Evolutionary conservation across 2,113 vertebrate species (phyloP).

Genomic region (Dipodomys ordii): DNA sequence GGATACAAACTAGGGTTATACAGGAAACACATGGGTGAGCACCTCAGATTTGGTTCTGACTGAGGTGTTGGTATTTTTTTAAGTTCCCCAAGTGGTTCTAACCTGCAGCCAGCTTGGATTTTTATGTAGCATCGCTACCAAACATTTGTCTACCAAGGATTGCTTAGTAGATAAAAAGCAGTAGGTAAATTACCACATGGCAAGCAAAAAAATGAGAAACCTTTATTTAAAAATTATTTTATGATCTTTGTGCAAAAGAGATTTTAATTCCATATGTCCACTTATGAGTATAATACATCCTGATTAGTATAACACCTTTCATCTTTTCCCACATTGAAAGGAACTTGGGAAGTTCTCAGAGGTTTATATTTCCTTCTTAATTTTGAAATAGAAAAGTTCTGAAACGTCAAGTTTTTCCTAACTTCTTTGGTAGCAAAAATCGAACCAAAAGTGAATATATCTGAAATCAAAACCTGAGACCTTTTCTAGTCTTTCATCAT

Average conservation of each 20-base stretch:
- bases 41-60: neutral
- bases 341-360: conserved; percentile 17
- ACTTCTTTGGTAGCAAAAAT: neutral
- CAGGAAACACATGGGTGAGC: too few species aligned
- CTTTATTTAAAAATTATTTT: too few species aligned
- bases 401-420: neutral
- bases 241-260: too few species aligned
- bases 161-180: conserved; percentile 2
- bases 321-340: neutral
- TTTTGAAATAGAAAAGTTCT: conserved; percentile 14
- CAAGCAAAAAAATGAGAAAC: neutral
- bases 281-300: too few species aligned
- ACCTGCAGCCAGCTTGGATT: neutral
- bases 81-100: neutral
- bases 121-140: too few species aligned
- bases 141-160: neutral
- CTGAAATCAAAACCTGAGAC: neutral
- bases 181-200: neutral
- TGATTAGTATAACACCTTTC: too few species aligned
- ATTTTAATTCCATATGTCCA: too few species aligned
- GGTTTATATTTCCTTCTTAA: neutral
- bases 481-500: neutral
- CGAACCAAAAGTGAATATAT: neutral
- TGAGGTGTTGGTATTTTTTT: neutral
- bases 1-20: neutral